Percentiles rank a stretch among this genome's conserved stretches.
phyloP scores from a whole-genome alignment of 2,113 vertebrate genomes.

The Hippotragus niger region DNA sequence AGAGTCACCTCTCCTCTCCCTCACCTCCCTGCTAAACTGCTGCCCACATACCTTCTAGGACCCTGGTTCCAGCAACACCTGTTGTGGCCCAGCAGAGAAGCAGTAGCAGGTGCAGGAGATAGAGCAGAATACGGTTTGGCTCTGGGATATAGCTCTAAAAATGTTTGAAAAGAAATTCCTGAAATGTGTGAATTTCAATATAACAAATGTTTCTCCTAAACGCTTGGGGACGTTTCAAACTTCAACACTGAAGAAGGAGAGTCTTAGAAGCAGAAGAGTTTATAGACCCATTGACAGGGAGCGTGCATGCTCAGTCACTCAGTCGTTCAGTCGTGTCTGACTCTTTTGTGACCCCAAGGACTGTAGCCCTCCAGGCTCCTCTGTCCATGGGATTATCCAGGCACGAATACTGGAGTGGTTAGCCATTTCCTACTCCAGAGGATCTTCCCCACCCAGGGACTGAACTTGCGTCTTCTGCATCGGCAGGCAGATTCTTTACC shows the following conservation, averaged over 20 bases:
- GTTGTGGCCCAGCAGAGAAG: neutral
- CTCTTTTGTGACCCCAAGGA: neutral
- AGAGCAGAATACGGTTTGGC: neutral
- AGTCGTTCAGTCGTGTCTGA: neutral
- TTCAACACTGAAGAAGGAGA: neutral
- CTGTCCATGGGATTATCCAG: neutral
- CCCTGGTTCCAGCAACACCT: neutral
- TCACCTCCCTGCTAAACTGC: neutral
- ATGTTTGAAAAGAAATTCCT: neutral
- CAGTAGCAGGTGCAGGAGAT: neutral
- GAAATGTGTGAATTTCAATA: neutral
- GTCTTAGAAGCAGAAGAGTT: neutral
- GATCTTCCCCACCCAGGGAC: neutral
- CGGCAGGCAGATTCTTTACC: neutral
- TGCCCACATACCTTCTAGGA: rapidly evolving
- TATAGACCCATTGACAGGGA: neutral
- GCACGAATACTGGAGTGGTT: neutral
- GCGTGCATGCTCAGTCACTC: neutral
- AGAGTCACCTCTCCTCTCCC: neutral
- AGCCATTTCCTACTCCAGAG: neutral
- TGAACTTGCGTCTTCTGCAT: neutral
- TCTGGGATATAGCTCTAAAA: neutral
- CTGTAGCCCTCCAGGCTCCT: neutral
- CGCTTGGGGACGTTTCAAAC: neutral
- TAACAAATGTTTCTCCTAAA: neutral